Conservation (phyloP, 2,888 invertebrate genomes). For the Nysson spinosus region DNA sequence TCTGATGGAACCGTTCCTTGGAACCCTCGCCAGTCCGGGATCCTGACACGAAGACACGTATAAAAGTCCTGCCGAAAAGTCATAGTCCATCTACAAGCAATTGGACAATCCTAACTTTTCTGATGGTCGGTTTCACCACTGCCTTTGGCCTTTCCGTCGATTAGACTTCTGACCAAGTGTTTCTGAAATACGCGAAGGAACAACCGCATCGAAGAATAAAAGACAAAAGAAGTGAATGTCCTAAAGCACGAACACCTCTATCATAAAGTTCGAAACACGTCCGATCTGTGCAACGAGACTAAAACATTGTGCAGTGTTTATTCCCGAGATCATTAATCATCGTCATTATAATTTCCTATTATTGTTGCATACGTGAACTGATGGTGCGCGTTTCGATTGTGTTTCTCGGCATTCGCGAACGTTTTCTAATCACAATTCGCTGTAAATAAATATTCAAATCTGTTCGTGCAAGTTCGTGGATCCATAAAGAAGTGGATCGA, state of each 20-base stretch:
- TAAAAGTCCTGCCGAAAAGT: slow-evolving; percentile 63
- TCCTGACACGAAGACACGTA: slow-evolving; percentile 63
- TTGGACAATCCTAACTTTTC: slow-evolving; percentile 46
- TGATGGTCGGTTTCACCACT: slow-evolving; percentile 52
- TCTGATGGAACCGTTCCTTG: slow-evolving; percentile 87
- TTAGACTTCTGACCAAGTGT: slow-evolving; percentile 43
- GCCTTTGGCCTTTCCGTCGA: slow-evolving; percentile 43
- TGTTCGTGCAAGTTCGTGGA: too few species aligned
- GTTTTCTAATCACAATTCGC: slow-evolving; percentile 42
- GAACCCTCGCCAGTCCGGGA: slow-evolving; percentile 75
- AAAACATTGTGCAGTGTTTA: slow-evolving; percentile 1
- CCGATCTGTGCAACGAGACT: slow-evolving; percentile 23
- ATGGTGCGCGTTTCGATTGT: slow-evolving; percentile 16
- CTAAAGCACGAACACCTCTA: slow-evolving; percentile 6
- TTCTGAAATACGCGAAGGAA: slow-evolving; percentile 10
- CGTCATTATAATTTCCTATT: background rate
- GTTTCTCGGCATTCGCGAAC: slow-evolving; percentile 1
- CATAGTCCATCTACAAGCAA: slow-evolving; percentile 49
- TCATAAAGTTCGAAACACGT: slow-evolving; percentile 1
- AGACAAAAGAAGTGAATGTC: slow-evolving; percentile 22
- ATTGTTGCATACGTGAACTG: background rate
- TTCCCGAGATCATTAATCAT: slow-evolving; percentile 13
- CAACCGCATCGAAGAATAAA: slow-evolving; percentile 4
- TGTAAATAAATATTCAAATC: slow-evolving; percentile 41
- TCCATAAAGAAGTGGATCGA: too few species aligned